Evolutionary conservation across 53 echinoderm and acorn worm species (phyloP).

Genomic region (Antedon mediterranea): DNA sequence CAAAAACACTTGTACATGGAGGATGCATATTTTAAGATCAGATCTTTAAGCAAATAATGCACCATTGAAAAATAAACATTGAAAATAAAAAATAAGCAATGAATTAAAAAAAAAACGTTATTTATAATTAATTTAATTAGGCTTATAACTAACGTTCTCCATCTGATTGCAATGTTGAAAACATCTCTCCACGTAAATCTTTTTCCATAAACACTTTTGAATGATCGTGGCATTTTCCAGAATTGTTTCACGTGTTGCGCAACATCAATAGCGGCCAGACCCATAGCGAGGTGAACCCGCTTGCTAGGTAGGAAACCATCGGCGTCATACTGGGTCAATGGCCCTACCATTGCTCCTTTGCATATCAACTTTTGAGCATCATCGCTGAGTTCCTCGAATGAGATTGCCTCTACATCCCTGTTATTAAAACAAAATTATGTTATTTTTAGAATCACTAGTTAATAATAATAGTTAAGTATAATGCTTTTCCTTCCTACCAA

Average conservation of each 20-base stretch:
- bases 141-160: constrained; percentile 79
- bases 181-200: constrained; percentile 72
- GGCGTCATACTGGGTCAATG: constrained; percentile 51
- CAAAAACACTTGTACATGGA: too few relatives aligned
- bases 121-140: neutral
- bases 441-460: too few relatives aligned
- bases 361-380: constrained; percentile 51
- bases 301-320: constrained; percentile 75
- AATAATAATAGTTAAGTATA: too few relatives aligned
- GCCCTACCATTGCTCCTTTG: constrained; percentile 34
- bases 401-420: constrained; percentile 72
- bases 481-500: too few relatives aligned
- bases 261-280: constrained; percentile 61
- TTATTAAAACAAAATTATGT: neutral
- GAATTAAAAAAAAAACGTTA: neutral
- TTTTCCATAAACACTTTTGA: constrained; percentile 37
- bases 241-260: constrained; percentile 54
- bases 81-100: too few relatives aligned
- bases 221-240: constrained; percentile 29
- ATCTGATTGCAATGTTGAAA: constrained; percentile 64
- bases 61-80: too few relatives aligned
- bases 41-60: neutral
- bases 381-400: constrained; percentile 38
- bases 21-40: too few relatives aligned
- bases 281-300: constrained; percentile 61